Evolutionary conservation across 2,888 invertebrate species (phyloP), one percentile per base, ranked within the genome.

Genomic region (Lithosia quadra): DNA sequence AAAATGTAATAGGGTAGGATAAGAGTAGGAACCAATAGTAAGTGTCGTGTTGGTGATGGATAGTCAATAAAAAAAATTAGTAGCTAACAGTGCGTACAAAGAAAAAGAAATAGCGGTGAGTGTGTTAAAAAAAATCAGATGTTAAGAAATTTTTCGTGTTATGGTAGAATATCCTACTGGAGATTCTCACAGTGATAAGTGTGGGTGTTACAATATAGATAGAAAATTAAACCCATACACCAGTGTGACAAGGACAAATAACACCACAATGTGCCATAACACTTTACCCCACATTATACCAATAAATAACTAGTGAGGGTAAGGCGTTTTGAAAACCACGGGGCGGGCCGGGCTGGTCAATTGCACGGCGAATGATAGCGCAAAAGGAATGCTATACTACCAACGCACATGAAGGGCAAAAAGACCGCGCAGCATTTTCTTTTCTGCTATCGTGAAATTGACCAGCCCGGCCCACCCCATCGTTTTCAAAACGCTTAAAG

Each of bases 31-130:
- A 36, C 8, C 22, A 0, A 8, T 5, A 21, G 21, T 18, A 57
- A 61, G 13, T 61, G 65, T 75, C 63, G 72, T 58, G 70, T 66
- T 39, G 49, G 49, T n/a, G 49, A 49, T 49, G 21, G 53, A 53
- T 72, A 62, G 63, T 57, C 33, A 22, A 63, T 68, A 64, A 59
- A 55, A 68, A 65, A 69, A 69, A 78, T 75, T 73, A 78, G 73
- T 76, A 39, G 15, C 58, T 33, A 18, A 67, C 60, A 59, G 58
- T 58, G 78, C 58, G 63, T 63, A 69, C 58, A 65, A 67, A 67
- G n/a, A 11, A 49, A 72, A 66, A 76, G 34, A 28, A 68, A 61
- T 58, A 73, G 65, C 63, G 28, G 67, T 70, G 22, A 63, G 15
- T 9, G 62, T 62, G 43, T 49, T 43, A 39, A 15, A 56, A n/a